Percentiles rank a stretch among this genome's conserved stretches.
Evolutionary conservation across 2,113 vertebrate genomes (phyloP).

Genomic region (Eptatretus burgeri): DNA sequence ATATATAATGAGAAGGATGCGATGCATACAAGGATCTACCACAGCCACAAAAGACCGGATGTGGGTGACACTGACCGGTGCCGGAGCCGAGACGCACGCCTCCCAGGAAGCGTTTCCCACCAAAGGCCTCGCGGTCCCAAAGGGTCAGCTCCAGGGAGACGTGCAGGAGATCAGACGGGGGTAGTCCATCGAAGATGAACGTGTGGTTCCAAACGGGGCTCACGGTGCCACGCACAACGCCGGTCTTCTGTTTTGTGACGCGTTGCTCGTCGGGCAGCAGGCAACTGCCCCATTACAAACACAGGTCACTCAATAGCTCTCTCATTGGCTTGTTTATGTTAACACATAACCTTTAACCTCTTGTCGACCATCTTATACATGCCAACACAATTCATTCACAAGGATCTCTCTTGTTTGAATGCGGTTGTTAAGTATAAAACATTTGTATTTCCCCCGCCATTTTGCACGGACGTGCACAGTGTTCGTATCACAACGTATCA

Average conservation of each 20-base stretch:
- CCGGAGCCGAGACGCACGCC: constrained; percentile 54
- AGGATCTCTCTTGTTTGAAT: constrained; percentile 1
- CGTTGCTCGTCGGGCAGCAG: constrained; percentile 71
- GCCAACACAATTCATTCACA: not conserved
- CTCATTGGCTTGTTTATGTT: not conserved
- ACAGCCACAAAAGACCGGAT: not conserved
- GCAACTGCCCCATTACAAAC: constrained; percentile 22
- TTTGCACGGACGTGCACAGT: not conserved
- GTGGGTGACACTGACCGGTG: constrained; percentile 27
- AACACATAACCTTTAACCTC: not conserved
- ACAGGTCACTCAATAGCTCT: not conserved
- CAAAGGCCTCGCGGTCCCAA: constrained; percentile 81
- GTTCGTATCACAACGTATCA: not conserved
- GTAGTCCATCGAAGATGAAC: constrained; percentile 53
- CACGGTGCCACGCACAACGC: constrained; percentile 43
- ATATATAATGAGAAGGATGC: not conserved
- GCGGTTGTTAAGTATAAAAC: not conserved
- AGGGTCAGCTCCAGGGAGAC: constrained; percentile 67
- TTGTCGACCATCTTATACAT: too few species aligned
- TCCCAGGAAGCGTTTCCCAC: constrained; percentile 74
- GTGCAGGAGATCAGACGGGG: constrained; percentile 38
- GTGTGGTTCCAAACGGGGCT: constrained; percentile 85
- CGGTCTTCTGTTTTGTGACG: constrained; percentile 82
- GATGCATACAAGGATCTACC: not conserved
- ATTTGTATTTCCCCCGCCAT: not conserved